A percentile compares a stretch with the other conserved stretches of the same genome.
These are phyloP conservation scores for Napeogenes sylphis DNA, from an alignment of 2,888 invertebrate genomes.

Conservation along the genomic window DNA sequence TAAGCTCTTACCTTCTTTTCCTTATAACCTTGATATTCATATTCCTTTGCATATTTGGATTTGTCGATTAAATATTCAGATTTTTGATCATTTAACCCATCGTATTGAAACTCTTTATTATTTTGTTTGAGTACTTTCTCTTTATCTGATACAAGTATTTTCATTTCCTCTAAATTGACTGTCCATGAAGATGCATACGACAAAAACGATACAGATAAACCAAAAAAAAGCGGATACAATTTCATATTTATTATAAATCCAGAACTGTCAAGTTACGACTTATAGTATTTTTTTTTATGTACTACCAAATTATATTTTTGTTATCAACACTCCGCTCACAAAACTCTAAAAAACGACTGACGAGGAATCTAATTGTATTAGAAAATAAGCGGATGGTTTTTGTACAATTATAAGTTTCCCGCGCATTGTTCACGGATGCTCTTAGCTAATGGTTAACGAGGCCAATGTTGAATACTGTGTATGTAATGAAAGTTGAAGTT, in stretches of 20 bases:
- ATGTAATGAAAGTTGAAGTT: too few relatives aligned
- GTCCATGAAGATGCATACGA: constrained; percentile 57
- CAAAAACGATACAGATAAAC: constrained; percentile 35
- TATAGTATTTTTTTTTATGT: too few relatives aligned
- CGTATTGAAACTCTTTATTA: constrained; percentile 27
- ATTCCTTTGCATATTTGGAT: constrained; percentile 45
- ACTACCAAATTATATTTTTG: neutral
- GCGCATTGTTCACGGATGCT: constrained; percentile 30
- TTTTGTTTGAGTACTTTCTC: constrained; percentile 34
- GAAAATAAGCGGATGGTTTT: constrained; percentile 51
- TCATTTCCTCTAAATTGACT: constrained; percentile 57
- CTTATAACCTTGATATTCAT: constrained; percentile 52
- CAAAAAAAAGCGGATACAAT: constrained; percentile 9
- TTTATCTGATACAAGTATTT: constrained; percentile 50
- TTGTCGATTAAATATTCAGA: constrained; percentile 12
- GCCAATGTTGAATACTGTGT: too few relatives aligned
- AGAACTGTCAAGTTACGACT: neutral
- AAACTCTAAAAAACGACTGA: constrained; percentile 7
- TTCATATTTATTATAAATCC: constrained; percentile 2
- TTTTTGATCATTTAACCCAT: constrained; percentile 24
- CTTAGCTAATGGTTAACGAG: too few relatives aligned
- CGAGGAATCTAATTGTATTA: constrained; percentile 30
- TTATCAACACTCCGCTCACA: neutral
- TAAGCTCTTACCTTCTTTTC: constrained; percentile 54
- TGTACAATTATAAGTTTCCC: constrained; percentile 59